A percentile compares a stretch with the other conserved stretches of the same genome.
These are phyloP conservation scores for Hipparchia semele DNA, from an alignment of 2,888 invertebrate genomes.

Conservation along the genomic window DNA sequence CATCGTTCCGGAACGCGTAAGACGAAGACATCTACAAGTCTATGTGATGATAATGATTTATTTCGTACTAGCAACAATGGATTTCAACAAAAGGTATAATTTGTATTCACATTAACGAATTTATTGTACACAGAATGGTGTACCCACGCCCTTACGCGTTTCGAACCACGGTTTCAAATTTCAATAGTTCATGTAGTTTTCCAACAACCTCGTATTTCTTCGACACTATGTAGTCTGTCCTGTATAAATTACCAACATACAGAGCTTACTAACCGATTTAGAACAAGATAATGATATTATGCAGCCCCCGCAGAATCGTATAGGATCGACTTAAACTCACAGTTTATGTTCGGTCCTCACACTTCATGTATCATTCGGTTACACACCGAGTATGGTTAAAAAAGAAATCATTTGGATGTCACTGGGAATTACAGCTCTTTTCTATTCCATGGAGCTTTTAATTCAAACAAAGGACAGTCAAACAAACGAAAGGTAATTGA, in stretches of 20 bases:
- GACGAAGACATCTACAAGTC: no score
- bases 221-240: slow-evolving; percentile 14
- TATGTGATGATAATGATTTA: no score
- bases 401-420: not conserved
- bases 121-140: not conserved
- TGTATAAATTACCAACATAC: slow-evolving; percentile 30
- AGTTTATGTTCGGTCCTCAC: no score
- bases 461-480: slow-evolving; percentile 45
- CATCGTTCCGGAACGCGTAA: no score
- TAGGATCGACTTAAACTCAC: no score
- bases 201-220: slow-evolving; percentile 29
- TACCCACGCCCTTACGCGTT: slow-evolving; percentile 26
- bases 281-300: slow-evolving; percentile 6
- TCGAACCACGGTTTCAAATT: slow-evolving; percentile 16
- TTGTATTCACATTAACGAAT: not conserved
- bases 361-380: no score
- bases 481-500: slow-evolving; percentile 64
- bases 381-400: no score
- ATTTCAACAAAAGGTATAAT: not conserved
- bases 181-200: slow-evolving; percentile 35
- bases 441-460: not conserved
- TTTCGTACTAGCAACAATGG: not conserved
- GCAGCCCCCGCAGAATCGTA: no score
- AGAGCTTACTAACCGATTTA: slow-evolving; percentile 12
- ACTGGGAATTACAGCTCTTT: not conserved